Conservation (phyloP, 2,113 vertebrate genomes). For the Microcebus griseorufus region DNA sequence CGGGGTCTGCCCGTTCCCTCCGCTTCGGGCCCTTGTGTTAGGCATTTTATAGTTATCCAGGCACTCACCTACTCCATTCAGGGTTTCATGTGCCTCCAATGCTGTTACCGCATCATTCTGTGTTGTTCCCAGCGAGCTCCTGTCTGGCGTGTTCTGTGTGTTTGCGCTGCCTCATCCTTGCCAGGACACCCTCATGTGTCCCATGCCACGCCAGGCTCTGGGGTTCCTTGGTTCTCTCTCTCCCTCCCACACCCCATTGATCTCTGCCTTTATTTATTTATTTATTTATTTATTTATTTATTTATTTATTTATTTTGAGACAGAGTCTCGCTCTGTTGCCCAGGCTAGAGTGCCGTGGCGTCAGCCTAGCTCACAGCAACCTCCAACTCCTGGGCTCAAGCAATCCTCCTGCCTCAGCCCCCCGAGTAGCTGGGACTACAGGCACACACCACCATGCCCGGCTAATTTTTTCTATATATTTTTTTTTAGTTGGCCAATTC, state of each 20-base stretch:
- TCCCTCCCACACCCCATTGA: background rate
- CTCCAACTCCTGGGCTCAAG: too few species aligned
- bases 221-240: too few species aligned
- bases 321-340: too few species aligned
- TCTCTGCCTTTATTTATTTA: background rate
- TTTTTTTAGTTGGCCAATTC: too few species aligned
- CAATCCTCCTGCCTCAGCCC: too few species aligned
- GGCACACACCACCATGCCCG: too few species aligned
- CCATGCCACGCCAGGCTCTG: background rate
- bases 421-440: too few species aligned
- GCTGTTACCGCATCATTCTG: background rate
- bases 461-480: too few species aligned
- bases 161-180: rapidly evolving
- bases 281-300: too few species aligned
- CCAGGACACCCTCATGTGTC: rapidly evolving
- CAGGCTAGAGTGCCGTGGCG: too few species aligned
- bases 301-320: too few species aligned
- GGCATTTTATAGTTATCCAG: background rate
- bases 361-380: too few species aligned
- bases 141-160: rapidly evolving
- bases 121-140: background rate
- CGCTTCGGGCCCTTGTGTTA: background rate
- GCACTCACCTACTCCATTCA: background rate
- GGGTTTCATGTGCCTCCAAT: background rate
- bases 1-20: background rate